Evolutionary conservation across 2,113 vertebrate genomes (phyloP).

Genomic region (Caloenas nicobarica): DNA sequence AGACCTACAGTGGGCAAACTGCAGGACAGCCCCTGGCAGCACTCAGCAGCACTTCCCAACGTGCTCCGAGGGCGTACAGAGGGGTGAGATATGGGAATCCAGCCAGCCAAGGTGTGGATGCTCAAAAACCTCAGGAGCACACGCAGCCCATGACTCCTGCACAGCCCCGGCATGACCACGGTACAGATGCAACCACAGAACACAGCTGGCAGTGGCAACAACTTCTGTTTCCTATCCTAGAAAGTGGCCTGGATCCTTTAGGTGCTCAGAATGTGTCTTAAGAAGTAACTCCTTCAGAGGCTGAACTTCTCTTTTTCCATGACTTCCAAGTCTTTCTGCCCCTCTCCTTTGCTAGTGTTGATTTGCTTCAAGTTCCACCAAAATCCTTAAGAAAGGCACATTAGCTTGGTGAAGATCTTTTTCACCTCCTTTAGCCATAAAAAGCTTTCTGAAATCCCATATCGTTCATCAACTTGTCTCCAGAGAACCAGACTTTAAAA

Average conservation of each 20-base stretch:
- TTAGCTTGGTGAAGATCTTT: neutral
- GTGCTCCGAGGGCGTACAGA: rapidly evolving
- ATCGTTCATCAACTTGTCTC: neutral
- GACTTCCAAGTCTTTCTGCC: neutral
- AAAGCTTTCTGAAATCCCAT: neutral
- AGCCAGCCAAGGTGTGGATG: neutral
- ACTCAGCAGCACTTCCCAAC: neutral
- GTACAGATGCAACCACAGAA: neutral
- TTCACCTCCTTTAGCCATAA: neutral
- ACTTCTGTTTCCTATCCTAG: neutral
- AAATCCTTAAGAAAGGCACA: slow-evolving; percentile 15
- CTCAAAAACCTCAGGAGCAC: neutral
- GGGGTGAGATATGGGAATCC: neutral
- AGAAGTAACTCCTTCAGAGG: neutral
- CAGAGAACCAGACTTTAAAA: neutral
- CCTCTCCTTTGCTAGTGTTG: neutral
- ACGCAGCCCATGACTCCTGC: neutral
- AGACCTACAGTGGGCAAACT: neutral
- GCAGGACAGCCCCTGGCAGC: neutral
- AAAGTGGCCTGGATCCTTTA: slow-evolving; percentile 23
- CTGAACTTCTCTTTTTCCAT: neutral
- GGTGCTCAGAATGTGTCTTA: neutral
- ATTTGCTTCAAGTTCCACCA: neutral
- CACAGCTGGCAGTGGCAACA: neutral
- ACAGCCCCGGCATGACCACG: neutral